Conservation (phyloP, 2,797 vertebrate species). For the Hydrolagus colliei region DNA sequence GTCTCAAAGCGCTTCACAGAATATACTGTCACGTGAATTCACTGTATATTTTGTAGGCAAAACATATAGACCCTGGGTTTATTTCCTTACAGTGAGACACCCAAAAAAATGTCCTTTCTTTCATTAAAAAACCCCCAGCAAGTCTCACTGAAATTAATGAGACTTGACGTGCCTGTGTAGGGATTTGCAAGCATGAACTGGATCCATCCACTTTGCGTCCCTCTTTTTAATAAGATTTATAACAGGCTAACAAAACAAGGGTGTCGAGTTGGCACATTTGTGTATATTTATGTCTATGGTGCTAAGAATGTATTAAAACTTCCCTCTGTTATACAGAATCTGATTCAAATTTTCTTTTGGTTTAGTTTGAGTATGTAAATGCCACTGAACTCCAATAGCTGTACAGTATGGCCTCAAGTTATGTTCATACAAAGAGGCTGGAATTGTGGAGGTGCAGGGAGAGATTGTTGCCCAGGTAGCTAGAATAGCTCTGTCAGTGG, state of each 20-base stretch:
- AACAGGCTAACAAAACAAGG: background rate
- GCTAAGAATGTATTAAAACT: background rate
- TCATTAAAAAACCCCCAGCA: constrained; percentile 4
- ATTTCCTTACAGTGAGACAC: constrained; percentile 8
- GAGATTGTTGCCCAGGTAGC: background rate
- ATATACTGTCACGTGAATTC: too few relatives aligned
- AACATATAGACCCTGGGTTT: background rate
- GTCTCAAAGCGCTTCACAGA: too few relatives aligned
- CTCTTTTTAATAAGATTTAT: constrained; percentile 8
- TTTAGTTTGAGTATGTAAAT: constrained; percentile 14
- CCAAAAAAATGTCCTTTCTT: constrained; percentile 3
- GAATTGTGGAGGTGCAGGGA: constrained; percentile 16
- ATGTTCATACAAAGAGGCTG: background rate
- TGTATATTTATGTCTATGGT: background rate
- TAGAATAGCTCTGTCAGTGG: background rate
- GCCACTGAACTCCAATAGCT: background rate
- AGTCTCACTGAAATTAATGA: constrained; percentile 29
- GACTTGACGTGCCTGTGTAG: constrained; percentile 13
- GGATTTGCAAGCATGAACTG: constrained; percentile 10
- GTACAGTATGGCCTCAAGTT: background rate
- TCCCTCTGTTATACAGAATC: background rate
- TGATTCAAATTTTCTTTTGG: background rate
- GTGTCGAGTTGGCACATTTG: background rate
- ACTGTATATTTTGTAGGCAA: background rate
- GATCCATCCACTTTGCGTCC: background rate